phyloP scores from a whole-genome alignment of 2,888 invertebrate species.

The Macrophya alboannulata region DNA sequence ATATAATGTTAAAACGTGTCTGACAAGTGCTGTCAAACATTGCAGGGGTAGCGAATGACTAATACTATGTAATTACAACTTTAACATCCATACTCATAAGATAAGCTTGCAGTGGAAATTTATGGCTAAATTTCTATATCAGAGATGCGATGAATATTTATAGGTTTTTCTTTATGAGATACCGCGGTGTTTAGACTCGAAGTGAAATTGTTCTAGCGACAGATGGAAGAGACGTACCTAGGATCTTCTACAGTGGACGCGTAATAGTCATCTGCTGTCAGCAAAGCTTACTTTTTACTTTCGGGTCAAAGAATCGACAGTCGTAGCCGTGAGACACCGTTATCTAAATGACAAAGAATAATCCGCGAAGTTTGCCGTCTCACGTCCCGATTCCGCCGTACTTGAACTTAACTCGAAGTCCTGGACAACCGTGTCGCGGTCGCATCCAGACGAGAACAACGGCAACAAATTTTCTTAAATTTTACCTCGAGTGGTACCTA shows the following conservation, averaged over 20 bases:
- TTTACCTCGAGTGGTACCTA: background rate
- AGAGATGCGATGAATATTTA: constrained; percentile 26
- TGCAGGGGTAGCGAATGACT: background rate
- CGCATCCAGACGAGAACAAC: constrained; percentile 8
- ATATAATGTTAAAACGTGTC: background rate
- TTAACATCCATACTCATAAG: background rate
- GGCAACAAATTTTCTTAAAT: constrained; percentile 13
- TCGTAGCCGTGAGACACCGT: constrained; percentile 42
- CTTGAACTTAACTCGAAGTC: constrained; percentile 12
- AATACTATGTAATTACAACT: background rate
- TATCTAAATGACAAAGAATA: constrained; percentile 49
- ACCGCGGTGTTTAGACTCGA: background rate
- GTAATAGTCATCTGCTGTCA: constrained; percentile 45
- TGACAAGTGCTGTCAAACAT: constrained; percentile 6
- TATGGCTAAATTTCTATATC: background rate
- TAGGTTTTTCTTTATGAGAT: background rate
- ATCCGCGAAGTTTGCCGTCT: constrained; percentile 38
- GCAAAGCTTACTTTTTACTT: constrained; percentile 45
- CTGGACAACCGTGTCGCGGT: constrained; percentile 50
- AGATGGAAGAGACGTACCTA: constrained; percentile 34
- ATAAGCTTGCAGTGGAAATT: background rate
- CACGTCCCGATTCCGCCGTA: constrained; percentile 44
- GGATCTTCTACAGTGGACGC: background rate
- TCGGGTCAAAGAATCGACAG: constrained; percentile 43
- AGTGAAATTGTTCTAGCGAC: background rate